Conservation (phyloP, 2,888 invertebrate species). For the Eustalomyia histrio region DNA sequence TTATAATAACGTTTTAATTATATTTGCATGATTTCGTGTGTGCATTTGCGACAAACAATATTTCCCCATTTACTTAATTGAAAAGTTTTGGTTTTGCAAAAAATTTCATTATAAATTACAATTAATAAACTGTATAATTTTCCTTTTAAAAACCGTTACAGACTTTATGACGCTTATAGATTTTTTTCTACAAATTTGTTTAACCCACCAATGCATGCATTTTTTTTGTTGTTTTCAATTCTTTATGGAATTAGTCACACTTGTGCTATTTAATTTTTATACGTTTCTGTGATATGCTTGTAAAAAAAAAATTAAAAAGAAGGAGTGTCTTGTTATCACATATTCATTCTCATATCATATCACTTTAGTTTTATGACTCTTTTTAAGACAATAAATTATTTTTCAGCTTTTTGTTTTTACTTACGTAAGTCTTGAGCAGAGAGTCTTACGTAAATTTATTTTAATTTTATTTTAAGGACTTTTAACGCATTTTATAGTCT, state of each 20-base stretch:
- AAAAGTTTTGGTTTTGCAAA: background rate
- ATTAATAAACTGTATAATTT: background rate
- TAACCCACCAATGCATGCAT: background rate
- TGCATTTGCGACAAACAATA: background rate
- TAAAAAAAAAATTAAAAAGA: slow-evolving; percentile 43
- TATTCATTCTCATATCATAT: slow-evolving; percentile 46
- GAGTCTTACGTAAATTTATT: slow-evolving; percentile 64
- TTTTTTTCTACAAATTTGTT: background rate
- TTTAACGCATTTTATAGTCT: slow-evolving; percentile 63
- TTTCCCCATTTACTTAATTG: background rate
- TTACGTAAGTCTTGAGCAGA: background rate
- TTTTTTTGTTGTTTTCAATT: slow-evolving; percentile 1
- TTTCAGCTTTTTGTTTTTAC: slow-evolving; percentile 23
- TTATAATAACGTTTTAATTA: background rate
- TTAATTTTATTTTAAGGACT: slow-evolving; percentile 69
- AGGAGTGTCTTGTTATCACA: slow-evolving; percentile 63
- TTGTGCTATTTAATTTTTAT: slow-evolving; percentile 46
- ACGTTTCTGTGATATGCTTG: slow-evolving; percentile 12
- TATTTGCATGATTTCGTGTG: background rate
- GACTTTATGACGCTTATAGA: slow-evolving; percentile 46
- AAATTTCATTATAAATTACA: slow-evolving; percentile 4
- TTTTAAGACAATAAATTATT: slow-evolving; percentile 55
- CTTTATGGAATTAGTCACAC: slow-evolving; percentile 51
- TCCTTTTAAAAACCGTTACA: slow-evolving; percentile 22
- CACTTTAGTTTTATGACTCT: slow-evolving; percentile 63